phyloP scores from a whole-genome alignment of 2,113 vertebrate species.

The Chamaetylas fuelleborni region DNA sequence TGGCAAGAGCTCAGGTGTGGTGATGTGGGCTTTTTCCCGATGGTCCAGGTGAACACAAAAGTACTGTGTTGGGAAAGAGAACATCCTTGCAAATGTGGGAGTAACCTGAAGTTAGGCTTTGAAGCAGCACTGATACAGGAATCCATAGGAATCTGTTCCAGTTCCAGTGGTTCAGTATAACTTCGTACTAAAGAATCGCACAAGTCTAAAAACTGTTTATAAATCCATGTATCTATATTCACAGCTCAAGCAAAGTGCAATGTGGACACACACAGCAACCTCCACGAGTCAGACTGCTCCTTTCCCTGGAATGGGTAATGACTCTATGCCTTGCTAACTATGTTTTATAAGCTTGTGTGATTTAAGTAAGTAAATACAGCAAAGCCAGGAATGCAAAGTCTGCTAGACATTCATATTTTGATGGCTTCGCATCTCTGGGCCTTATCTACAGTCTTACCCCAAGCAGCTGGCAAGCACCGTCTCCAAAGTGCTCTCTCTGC shows the following conservation, averaged over 20 bases:
- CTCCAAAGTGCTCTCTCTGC: conserved; percentile 37
- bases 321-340: neutral
- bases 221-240: neutral
- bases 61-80: neutral
- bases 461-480: neutral
- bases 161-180: neutral
- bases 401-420: conserved; percentile 2
- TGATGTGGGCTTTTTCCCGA: fast-evolving
- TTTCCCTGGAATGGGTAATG: neutral
- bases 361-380: conserved; percentile 36
- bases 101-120: neutral
- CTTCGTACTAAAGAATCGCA: neutral
- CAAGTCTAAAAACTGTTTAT: neutral
- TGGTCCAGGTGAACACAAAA: neutral
- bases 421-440: conserved; percentile 31
- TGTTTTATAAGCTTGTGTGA: neutral
- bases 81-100: neutral
- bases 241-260: neutral
- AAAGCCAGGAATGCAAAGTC: conserved; percentile 30
- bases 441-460: conserved; percentile 61
- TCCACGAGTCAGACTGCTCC: neutral
- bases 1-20: neutral
- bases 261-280: neutral
- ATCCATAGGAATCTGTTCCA: neutral
- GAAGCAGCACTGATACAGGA: neutral